Base-by-base conservation (phyloP, 1,140 invertebrate genomes). In the Drosophila bipectinata region DNA sequence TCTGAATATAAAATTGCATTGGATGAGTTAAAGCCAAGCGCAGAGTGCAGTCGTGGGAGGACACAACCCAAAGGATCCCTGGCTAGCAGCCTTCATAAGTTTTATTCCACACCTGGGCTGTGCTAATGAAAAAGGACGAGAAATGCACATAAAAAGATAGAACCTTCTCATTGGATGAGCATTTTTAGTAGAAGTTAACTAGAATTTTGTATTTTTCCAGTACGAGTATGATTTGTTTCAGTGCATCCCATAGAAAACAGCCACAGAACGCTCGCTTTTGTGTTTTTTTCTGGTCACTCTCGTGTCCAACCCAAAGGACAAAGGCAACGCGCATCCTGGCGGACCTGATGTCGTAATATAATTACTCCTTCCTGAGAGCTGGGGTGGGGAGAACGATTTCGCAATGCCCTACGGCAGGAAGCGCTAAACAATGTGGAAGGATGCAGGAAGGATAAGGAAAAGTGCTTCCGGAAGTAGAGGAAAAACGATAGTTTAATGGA, bases 311-410 rank as follows among this genome's bases (percentile, higher is more conserved):
- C 51, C 51, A 34, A 47, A 44, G 59, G 52, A 32, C 47, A 21
- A 26, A 37, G 15, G 24, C 51, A 14, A 73, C 58, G 68, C 51
- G 57, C 51, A 51, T 48, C 69, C 71, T 54, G 26, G 37, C 44
- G 74, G 48, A 72, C 61, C 48, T 49, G 45, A 64, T 62, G 60
- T 59, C 55, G 41, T 84, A 81, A 84, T 84, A 57, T 74, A 80
- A 84, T 85, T 85, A 85, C 56, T 30, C 28, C 21, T 55, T 18
- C 34, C 48, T 4, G 5, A 44, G 5, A 8, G 39, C 21, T 28
- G 48, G 48, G 39, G 59, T 24, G 51, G 4, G 49, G 12, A 53
- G 8, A 53, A 30, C 32, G 39, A 8, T 68, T 56, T 48, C n/a
- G 30, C 41, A 68, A 69, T 69, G 34, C 32, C 48, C 66, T 56